Evolutionary conservation across 2,797 vertebrate species (phyloP), one percentile per base, ranked within the genome.

Genomic region (Echeneis naucrates): DNA sequence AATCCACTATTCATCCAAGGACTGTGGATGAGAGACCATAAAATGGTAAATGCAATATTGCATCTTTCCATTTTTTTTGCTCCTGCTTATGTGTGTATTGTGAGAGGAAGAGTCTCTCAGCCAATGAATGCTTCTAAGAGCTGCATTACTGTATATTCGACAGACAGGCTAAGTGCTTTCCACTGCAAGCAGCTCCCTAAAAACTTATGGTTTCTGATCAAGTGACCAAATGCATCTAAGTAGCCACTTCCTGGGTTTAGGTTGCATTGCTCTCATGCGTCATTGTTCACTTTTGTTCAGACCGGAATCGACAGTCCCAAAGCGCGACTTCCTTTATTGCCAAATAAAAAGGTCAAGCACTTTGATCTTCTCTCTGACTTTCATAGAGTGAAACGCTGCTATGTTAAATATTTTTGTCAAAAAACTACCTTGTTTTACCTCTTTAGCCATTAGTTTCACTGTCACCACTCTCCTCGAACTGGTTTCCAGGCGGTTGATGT

Each of bases 121-220:
- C 59, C 58, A 62, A 58, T 54, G 48, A 72, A 74, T 68, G 77
- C 58, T 56, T 58, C 55, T 57, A 38, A 81, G 45, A 79, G 77
- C 75, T 58, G 40, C 63, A 85, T 87, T 86, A n/a, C n/a, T n/a
- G n/a, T n/a, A 73, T 71, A 83, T 81, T 72, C 82, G 72, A 70
- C 48, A 67, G 77, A 48, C 60, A 26, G 55, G 51, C 78, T 89
- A 83, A 89, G 84, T 88, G 88, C 85, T 85, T 79, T 76, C 63
- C 77, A 57, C 73, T 12, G 45, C 40, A 53, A 35, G 27, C 17
- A 2, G 52, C 72, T 50, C 57, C 69, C 74, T 48, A 52, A 77
- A 84, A 77, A 73, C 64, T 51, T 71, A 9, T 57, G 57, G 40
- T 72, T 78, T 81, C 60, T 56, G 58, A 21, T 72, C 35, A 33